These are phyloP conservation scores for Leptobrachium leishanense DNA, from an alignment of 2,113 vertebrate species.

Conservation along the genomic window DNA sequence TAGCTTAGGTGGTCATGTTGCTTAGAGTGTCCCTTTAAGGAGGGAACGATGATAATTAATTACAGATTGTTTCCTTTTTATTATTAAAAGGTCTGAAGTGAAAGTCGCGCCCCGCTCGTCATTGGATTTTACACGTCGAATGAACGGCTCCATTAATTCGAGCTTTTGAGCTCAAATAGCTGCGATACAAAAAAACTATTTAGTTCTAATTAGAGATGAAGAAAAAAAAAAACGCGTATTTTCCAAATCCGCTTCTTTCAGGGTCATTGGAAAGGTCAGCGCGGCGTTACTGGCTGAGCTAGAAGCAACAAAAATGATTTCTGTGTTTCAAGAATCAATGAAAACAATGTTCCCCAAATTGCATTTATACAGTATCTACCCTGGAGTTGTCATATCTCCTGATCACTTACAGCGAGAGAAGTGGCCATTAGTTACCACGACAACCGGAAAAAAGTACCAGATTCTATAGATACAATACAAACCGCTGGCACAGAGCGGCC, in stretches of 20 bases:
- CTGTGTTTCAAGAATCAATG: neutral
- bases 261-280: neutral
- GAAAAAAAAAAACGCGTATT: neutral
- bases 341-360: neutral
- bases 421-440: conserved; percentile 27
- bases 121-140: too few relatives aligned
- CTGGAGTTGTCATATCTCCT: neutral
- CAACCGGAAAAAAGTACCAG: conserved; percentile 2
- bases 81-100: too few relatives aligned
- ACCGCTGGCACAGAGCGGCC: neutral
- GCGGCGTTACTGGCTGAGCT: neutral
- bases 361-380: conserved; percentile 4
- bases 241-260: neutral
- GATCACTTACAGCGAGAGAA: neutral
- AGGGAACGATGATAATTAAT: too few relatives aligned
- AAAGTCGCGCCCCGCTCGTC: too few relatives aligned
- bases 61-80: too few relatives aligned
- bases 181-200: neutral
- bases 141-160: too few relatives aligned
- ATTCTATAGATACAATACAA: neutral
- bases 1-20: too few relatives aligned
- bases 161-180: neutral
- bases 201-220: neutral
- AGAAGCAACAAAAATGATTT: neutral
- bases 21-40: too few relatives aligned